phyloP scores from a whole-genome alignment of 2,113 vertebrate genomes.

The Neodon shergylaensis region DNA sequence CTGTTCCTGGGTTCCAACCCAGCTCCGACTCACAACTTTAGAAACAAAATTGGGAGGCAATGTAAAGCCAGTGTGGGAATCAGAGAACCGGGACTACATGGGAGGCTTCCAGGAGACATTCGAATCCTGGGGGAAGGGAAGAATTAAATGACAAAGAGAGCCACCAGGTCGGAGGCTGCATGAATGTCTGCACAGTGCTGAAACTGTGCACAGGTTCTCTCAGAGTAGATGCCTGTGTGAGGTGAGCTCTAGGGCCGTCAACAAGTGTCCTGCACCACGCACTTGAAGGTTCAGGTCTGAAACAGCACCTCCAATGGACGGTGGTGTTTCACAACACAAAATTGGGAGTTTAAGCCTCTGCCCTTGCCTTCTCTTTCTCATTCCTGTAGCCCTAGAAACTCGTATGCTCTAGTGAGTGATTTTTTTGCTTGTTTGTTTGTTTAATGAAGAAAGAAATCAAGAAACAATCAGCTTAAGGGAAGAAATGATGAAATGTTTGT shows the following conservation, averaged over 20 bases:
- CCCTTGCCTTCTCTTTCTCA: not conserved
- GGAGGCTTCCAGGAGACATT: not conserved
- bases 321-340: not conserved
- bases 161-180: not conserved
- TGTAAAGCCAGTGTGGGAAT: not conserved
- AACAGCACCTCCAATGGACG: accelerated
- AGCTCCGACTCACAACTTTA: not conserved
- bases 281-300: not conserved
- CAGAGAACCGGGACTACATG: not conserved
- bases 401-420: not conserved
- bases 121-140: not conserved
- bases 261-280: not conserved
- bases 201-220: not conserved
- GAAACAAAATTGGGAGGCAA: not conserved
- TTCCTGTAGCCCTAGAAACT: not conserved
- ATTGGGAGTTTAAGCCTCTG: not conserved
- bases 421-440: not conserved
- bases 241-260: not conserved
- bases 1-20: not conserved
- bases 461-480: not conserved
- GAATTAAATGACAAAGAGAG: not conserved
- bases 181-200: not conserved
- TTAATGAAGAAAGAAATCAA: not conserved
- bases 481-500: not conserved
- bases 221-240: not conserved